Evolutionary conservation across 2,113 vertebrate species (phyloP), one percentile per base, ranked within the genome.

Genomic region (Leucosticte australis): DNA sequence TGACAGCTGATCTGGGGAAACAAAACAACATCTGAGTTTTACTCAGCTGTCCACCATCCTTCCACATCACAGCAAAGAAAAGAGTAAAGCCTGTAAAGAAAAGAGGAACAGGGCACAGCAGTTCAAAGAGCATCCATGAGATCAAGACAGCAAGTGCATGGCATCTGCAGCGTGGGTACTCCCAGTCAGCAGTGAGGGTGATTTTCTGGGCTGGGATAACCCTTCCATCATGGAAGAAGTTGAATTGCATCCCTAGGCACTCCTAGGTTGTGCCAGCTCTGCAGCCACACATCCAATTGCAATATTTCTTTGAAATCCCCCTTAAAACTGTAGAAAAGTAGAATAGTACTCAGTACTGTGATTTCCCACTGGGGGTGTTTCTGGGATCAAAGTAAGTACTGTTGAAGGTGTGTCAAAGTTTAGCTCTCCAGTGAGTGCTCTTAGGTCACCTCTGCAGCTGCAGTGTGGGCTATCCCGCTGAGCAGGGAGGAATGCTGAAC

Each of bases 1-100:
- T 39, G 98, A 92, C 6, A 96, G 95, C 87, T 98, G 98, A 95
- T 99, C 99, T 99, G 97, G 63, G 46, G 68, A 89, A 75, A 89
- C 31, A 88, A 93, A 91, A 88, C 53, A 88, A 37, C 5, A 4
- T 5, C 69, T 24, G 64, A 94, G 76, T 53, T 75, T 60, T 31
- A 90, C 35, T 23, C 87, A 78, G 7, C 64, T 76, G 42, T 12
- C 55, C 83, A 47, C 37, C 71, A 55, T 13, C 35, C 42, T 50
- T 69, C 63, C 50, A 39, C 63, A 83, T 33, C 62, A 37, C 30
- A 50, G 65, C 60, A 62, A 77, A 84, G 27, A 42, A 60, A 86
- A 80, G 59, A 62, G 53, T 11, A 71, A 87, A 82, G 41, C 56
- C 68, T 3, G 2, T 26, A 59, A 70, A 50, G 35, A 70, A 68